A percentile compares a stretch with the other conserved stretches of the same genome.
Evolutionary conservation across 2,113 vertebrate genomes (phyloP).

Genomic region (Psittacula cyanocephala): DNA sequence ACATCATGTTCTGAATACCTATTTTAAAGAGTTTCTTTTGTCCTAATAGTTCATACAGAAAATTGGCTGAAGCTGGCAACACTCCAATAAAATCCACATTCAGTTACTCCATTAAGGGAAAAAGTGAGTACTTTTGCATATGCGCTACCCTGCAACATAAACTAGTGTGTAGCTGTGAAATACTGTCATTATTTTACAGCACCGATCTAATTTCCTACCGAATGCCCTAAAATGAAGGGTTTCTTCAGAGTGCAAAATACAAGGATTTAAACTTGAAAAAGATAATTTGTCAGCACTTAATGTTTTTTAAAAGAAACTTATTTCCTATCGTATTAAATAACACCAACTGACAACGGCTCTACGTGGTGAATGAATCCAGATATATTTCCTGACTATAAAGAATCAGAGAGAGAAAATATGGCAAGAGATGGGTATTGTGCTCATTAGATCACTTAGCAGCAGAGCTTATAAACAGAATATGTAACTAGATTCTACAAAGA

Average conservation of each 20-base stretch:
- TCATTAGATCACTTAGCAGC: constrained; percentile 61
- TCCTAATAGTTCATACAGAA: constrained; percentile 2
- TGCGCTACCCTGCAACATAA: constrained; percentile 20
- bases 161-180: constrained; percentile 29
- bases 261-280: constrained; percentile 18
- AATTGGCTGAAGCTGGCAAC: neutral
- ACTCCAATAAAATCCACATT: constrained; percentile 11
- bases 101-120: neutral
- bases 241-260: constrained; percentile 48
- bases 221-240: constrained; percentile 52
- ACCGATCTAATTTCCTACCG: constrained; percentile 46
- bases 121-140: neutral
- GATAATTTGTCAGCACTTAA: constrained; percentile 43
- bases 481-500: constrained; percentile 63
- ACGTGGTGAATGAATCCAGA: constrained; percentile 20
- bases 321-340: constrained; percentile 43
- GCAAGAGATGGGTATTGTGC: neutral
- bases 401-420: neutral
- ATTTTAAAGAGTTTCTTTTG: constrained; percentile 49
- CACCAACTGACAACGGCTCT: constrained; percentile 28
- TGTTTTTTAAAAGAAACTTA: neutral
- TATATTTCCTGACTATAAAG: constrained; percentile 10
- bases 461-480: constrained; percentile 33
- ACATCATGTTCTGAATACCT: neutral
- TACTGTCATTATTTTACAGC: constrained; percentile 49